These are phyloP conservation scores for Oryzias javanicus DNA, from an alignment of 2,113 vertebrate species.

Conservation along the genomic window DNA sequence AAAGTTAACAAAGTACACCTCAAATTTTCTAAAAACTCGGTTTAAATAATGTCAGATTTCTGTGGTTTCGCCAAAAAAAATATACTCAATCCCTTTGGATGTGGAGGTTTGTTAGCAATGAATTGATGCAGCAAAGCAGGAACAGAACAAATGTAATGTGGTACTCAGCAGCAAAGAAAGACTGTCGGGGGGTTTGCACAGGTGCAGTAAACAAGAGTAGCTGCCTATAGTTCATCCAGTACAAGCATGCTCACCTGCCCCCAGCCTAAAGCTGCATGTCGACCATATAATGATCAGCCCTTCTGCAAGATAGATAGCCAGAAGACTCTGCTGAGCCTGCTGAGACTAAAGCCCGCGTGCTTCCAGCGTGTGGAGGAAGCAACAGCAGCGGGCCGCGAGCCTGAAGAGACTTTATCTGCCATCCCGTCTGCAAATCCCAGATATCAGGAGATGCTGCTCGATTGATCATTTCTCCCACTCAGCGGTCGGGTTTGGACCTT, in stretches of 20 bases:
- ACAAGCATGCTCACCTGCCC: constrained; percentile 56
- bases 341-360: constrained; percentile 39
- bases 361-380: constrained; percentile 45
- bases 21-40: constrained; percentile 12
- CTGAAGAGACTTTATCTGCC: constrained; percentile 36
- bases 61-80: too few species aligned
- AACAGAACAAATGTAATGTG: constrained; percentile 19
- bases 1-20: constrained; percentile 24
- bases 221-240: constrained; percentile 55
- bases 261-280: constrained; percentile 64
- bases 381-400: constrained; percentile 50
- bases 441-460: constrained; percentile 18
- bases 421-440: constrained; percentile 37
- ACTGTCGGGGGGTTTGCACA: constrained; percentile 27
- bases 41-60: neutral
- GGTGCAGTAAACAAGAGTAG: constrained; percentile 53
- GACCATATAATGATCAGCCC: constrained; percentile 73
- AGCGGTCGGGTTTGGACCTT: constrained; percentile 16
- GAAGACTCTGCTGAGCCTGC: constrained; percentile 57
- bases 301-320: constrained; percentile 73
- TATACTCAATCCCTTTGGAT: constrained; percentile 11
- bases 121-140: constrained; percentile 10
- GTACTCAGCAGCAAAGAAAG: constrained; percentile 27
- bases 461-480: constrained; percentile 37
- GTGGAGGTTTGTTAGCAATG: constrained; percentile 21